These are phyloP conservation scores for Hirundo rustica DNA, from an alignment of 2,797 vertebrate species.

Conservation along the genomic window DNA sequence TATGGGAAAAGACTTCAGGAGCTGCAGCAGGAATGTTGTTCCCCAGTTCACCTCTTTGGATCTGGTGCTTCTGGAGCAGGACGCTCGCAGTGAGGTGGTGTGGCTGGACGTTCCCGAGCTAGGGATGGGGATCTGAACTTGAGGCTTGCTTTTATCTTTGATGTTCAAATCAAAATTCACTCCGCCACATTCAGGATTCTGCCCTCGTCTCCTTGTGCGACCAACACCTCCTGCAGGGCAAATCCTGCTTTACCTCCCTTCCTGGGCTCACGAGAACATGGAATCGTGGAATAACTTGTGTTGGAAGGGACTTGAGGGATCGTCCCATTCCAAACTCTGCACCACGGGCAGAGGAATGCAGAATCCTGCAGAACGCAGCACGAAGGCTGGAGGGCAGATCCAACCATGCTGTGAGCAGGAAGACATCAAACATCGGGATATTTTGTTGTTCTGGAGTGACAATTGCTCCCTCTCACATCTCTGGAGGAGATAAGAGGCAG, in stretches of 20 bases:
- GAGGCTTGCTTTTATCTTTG: background rate
- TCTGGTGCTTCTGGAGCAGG: background rate
- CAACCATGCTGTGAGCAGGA: background rate
- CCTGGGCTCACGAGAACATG: accelerated
- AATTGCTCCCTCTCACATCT: background rate
- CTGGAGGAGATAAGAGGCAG: background rate
- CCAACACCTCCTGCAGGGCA: background rate
- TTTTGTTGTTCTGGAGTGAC: background rate
- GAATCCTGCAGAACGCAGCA: background rate
- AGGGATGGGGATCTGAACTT: background rate
- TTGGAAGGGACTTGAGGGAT: background rate
- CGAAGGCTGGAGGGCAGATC: background rate
- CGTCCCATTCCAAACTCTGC: accelerated
- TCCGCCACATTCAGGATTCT: background rate
- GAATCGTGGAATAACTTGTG: background rate
- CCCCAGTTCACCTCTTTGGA: background rate
- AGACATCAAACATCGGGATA: accelerated
- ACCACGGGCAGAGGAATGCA: background rate
- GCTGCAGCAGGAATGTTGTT: background rate
- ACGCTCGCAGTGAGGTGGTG: accelerated
- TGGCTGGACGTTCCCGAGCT: background rate
- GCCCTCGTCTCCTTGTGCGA: background rate
- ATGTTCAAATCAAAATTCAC: background rate
- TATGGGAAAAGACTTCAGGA: background rate
- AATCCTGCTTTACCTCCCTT: background rate